phyloP scores from a whole-genome alignment of 2,888 invertebrate genomes.

The Acholoe squamosa region DNA sequence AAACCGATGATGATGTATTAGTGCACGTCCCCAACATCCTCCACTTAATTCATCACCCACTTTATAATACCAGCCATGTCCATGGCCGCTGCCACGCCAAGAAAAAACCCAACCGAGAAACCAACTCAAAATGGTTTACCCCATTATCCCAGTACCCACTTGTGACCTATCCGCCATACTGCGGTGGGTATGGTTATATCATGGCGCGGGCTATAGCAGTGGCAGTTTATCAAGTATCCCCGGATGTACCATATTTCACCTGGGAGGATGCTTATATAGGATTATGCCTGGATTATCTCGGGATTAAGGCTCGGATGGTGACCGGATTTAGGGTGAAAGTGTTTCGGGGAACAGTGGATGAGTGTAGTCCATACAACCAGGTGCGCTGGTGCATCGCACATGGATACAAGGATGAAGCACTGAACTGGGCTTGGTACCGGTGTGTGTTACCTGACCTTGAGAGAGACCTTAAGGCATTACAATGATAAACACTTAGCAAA shows the following conservation, averaged over 20 bases:
- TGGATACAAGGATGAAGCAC: neutral
- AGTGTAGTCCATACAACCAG: slow-evolving; percentile 29
- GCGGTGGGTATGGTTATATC: slow-evolving; percentile 18
- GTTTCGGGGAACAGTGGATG: neutral
- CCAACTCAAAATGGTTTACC: neutral
- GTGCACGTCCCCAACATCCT: neutral
- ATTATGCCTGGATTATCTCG: neutral
- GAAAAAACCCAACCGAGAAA: neutral
- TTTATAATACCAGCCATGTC: neutral
- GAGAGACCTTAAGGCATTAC: no score
- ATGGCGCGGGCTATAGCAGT: neutral
- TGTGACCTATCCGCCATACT: neutral
- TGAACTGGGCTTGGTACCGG: neutral
- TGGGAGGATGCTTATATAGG: slow-evolving; percentile 48
- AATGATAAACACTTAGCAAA: no score
- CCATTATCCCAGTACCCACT: neutral
- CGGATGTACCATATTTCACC: neutral
- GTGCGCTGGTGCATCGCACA: slow-evolving; percentile 4
- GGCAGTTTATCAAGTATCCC: neutral
- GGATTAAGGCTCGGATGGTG: neutral
- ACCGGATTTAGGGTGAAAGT: neutral
- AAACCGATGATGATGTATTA: slow-evolving; percentile 41
- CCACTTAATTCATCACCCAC: neutral
- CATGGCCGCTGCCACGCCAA: neutral
- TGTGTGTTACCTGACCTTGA: slow-evolving; percentile 2